Evolutionary conservation across 92 coral and sea anemone genomes (phyloP).

Genomic region (Plumapathes pennacea): DNA sequence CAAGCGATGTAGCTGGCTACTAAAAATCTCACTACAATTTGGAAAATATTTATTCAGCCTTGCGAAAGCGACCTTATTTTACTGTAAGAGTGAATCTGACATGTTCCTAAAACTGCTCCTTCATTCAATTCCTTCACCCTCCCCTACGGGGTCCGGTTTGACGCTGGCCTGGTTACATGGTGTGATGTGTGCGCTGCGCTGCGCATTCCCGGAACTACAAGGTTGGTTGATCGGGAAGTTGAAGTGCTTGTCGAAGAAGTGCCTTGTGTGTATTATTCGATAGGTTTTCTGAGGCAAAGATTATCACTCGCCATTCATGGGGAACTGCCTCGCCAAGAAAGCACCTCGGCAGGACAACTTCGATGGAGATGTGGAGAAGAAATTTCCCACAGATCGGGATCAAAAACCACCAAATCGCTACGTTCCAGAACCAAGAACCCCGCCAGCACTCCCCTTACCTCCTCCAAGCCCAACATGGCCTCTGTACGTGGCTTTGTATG

Average conservation of each 20-base stretch:
- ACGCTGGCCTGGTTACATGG: constrained; percentile 15
- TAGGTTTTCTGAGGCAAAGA: no score
- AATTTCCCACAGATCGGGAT: no score
- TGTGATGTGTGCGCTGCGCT: constrained; percentile 4
- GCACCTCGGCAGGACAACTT: constrained; percentile 9
- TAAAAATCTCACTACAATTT: no score
- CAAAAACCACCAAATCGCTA: neutral
- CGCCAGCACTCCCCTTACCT: constrained; percentile 37
- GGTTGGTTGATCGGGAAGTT: no score
- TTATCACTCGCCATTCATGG: constrained; percentile 52
- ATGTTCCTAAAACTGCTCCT: no score
- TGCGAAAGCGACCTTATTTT: no score
- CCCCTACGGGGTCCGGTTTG: neutral
- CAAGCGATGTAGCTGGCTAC: no score
- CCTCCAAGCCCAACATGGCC: constrained; percentile 53
- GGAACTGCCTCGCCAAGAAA: constrained; percentile 77
- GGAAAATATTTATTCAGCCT: no score
- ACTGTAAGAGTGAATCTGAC: no score
- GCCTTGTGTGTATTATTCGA: no score
- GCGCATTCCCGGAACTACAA: constrained; percentile 77
- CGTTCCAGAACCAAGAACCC: constrained; percentile 39
- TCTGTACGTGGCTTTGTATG: constrained; percentile 81
- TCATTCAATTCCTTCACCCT: no score
- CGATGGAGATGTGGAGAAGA: constrained; percentile 1
- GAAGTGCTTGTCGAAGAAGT: no score